Evolutionary conservation across 2,113 vertebrate genomes (phyloP).

Genomic region (Nesospiza acunhae): DNA sequence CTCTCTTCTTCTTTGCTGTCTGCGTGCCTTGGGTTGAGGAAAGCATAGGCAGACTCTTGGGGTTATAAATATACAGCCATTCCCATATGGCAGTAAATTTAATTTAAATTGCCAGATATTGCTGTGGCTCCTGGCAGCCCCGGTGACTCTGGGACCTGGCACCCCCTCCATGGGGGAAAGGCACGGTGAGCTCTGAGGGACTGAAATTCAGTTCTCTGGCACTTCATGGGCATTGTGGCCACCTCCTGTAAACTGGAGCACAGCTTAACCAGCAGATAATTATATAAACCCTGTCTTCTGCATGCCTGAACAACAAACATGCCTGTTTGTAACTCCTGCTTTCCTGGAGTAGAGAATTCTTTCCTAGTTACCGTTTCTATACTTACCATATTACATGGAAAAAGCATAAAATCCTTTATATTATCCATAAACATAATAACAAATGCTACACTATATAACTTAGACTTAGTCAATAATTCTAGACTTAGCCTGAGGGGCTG

Average conservation of each 20-base stretch:
- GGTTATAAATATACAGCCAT: not conserved
- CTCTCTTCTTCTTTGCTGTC: not conserved
- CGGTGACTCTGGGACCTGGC: not conserved
- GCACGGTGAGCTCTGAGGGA: not conserved
- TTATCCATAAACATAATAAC: slow-evolving; percentile 77
- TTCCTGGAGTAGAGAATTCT: not conserved
- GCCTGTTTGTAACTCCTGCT: slow-evolving; percentile 11
- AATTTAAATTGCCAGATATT: not conserved
- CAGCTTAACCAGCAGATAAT: not conserved
- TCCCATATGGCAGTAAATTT: not conserved
- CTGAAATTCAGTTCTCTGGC: not conserved
- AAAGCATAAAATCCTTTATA: slow-evolving; percentile 69
- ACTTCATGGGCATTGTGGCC: slow-evolving; percentile 10
- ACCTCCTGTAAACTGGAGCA: not conserved
- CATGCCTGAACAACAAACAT: not conserved
- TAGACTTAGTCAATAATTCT: slow-evolving; percentile 78
- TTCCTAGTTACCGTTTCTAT: slow-evolving; percentile 55
- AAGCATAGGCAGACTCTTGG: not conserved
- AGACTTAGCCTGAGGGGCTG: slow-evolving; percentile 72
- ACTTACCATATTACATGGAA: slow-evolving; percentile 69
- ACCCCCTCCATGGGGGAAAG: not conserved
- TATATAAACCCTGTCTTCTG: not conserved
- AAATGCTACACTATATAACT: slow-evolving; percentile 69
- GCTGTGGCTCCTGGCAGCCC: not conserved
- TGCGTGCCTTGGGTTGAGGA: not conserved